Base-by-base conservation (phyloP, 2,888 invertebrate genomes). In the Neria commutata region DNA sequence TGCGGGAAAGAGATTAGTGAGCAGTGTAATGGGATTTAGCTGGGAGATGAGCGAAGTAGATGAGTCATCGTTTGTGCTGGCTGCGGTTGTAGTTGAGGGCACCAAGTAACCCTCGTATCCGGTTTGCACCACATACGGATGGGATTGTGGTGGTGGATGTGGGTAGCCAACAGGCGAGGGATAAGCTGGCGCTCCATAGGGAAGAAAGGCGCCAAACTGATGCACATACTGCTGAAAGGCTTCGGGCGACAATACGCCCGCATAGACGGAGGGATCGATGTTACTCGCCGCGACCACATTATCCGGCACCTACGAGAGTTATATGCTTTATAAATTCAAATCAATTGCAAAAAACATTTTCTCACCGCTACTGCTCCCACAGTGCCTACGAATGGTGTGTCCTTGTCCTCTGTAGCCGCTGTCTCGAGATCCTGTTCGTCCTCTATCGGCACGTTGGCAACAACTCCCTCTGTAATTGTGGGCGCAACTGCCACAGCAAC, bases 91-190 rank as follows among this genome's bases (percentile, higher is more conserved):
- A 16, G 63, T 50, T 61, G 66, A 40, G 3, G 84, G 83, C 52
- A 83, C 75, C 29, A 83, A 70, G 56, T 79, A 83, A 21, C 82
- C 83, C 62, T 83, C 83, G 56, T 83, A 83, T 14, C 81, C 82
- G 0, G 81, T 79, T 65, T 82, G 82, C 17, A 82, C 74, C 14
- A 76, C 73, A 62, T 77, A 80, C 2, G 80, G 77, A 0, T 72
- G 69, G 0, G 78, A 78, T 33, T 67, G 76, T 3, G 78, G 76
- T 0, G 76, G 71, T 0, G 70, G 56, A 0, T 76, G 74, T 6
- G 57, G 52, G 56, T 69, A 71, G 14, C 69, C 72, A 2, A 61
- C 52, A 8, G 69, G 67, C 3, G 63, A 62, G 3, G 71, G 68
- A 51, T 71, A 71, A 1, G 70, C 65, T 1, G 71, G 63, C 0